Evolutionary conservation across 2,113 vertebrate species (phyloP), one percentile per base, ranked within the genome.

Genomic region (Heterotis niloticus): DNA sequence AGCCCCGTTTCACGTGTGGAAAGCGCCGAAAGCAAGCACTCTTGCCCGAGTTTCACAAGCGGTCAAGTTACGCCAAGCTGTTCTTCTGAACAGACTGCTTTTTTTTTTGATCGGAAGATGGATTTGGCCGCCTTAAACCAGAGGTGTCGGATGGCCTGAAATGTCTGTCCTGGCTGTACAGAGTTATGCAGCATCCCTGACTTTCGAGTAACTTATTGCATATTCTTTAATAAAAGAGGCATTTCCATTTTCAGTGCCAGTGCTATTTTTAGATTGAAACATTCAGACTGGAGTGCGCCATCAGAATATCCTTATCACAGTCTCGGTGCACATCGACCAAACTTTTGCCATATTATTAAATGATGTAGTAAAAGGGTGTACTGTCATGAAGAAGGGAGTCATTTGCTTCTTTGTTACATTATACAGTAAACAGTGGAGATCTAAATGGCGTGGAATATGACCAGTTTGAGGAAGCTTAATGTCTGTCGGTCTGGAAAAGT

Each of bases 61-160:
- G 7, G n/a, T 24, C 10, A 12, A 54, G 51, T 17, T 18, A 1
- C 4, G 26, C 44, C 54, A 73, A 73, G 54, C 54, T 62, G 54
- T 59, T 74, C 34, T 44, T 44, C 34, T 44, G 34, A 44, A 44
- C 34, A 44, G 34, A 44, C 34, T 44, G 34, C 34, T 44, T 5
- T 24, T 16, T 57, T 44, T 5, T 24, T 16, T 57, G 10, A 74
- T 51, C 7, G 16, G 23, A 18, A 51, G 13, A 57, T 26, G 71
- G 23, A 59, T 54, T n/a, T 74, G 24, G 56, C 54, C 7, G 71
- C 71, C 71, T 74, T 74, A 74, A 73, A 74, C 14, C 54, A 24
- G 23, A n/a, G 28, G 57, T 23, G 56, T 59, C 23, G 13, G 71
- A 59, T 74, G 54, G 51, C 28, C 17, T 56, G n/a, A 57, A 18